Conservation (phyloP, 2,113 vertebrate species). For the Rhinopithecus roxellana region DNA sequence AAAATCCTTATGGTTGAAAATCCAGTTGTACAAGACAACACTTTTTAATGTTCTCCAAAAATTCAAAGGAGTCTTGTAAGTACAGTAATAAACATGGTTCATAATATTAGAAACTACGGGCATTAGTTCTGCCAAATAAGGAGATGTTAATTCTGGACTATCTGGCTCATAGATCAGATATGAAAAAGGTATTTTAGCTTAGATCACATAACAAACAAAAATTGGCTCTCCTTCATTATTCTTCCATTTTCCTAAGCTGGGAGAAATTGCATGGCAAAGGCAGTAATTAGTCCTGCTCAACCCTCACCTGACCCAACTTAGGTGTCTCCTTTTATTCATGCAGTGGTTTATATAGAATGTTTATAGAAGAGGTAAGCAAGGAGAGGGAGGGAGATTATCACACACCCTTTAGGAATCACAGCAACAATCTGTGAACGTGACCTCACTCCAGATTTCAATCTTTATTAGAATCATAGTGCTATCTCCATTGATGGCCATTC, state of each 20-base stretch:
- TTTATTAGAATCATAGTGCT: background rate
- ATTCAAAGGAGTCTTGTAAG: background rate
- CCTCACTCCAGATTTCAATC: background rate
- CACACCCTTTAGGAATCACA: background rate
- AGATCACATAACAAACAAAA: background rate
- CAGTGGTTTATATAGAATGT: background rate
- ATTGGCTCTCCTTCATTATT: background rate
- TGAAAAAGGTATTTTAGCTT: background rate
- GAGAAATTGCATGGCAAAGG: background rate
- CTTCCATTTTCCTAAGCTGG: background rate
- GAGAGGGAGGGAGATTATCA: background rate
- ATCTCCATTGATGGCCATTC: background rate
- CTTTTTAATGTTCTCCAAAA: background rate
- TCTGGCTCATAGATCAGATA: background rate
- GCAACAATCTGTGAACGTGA: background rate
- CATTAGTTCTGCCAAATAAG: background rate
- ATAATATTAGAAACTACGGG: background rate
- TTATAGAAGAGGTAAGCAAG: background rate
- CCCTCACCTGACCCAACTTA: background rate
- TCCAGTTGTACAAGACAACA: background rate
- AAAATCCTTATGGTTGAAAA: slow-evolving; percentile 45
- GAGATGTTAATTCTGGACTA: background rate
- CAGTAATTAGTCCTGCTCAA: background rate
- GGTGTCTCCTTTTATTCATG: background rate
- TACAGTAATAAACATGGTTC: background rate